Evolutionary conservation across 1,140 invertebrate species (phyloP).

Genomic region (Drosophila triauraria): DNA sequence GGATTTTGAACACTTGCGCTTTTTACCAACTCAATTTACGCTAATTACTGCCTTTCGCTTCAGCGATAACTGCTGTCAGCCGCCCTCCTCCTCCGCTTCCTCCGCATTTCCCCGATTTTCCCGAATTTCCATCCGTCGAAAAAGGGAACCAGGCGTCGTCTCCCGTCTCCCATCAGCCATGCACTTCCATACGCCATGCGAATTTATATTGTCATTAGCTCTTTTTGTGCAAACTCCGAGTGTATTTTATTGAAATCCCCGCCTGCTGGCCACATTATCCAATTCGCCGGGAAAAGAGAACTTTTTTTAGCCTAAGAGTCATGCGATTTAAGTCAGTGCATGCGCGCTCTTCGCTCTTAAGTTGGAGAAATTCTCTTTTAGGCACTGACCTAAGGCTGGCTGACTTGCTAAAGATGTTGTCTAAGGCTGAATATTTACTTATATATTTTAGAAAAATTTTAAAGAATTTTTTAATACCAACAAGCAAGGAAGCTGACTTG

Average conservation of each 20-base stretch:
- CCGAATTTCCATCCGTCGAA: constrained; percentile 4
- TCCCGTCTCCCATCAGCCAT: constrained; percentile 60
- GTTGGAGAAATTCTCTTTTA: constrained; percentile 40
- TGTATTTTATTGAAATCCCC: constrained; percentile 71
- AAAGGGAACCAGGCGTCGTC: constrained; percentile 17
- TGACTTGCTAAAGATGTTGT: constrained; percentile 48
- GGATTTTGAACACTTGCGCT: constrained; percentile 72
- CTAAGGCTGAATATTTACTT: constrained; percentile 20
- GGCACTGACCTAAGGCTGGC: constrained; percentile 64
- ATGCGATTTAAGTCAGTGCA: not conserved
- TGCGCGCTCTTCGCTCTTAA: constrained; percentile 55
- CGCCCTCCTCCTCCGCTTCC: not conserved
- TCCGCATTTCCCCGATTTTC: constrained; percentile 15
- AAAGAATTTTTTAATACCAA: no score
- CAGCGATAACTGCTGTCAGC: constrained; percentile 58
- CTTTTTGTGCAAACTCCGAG: constrained; percentile 64
- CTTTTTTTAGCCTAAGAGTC: not conserved
- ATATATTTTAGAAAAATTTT: not conserved
- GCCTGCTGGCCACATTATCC: constrained; percentile 27
- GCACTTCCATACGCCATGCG: constrained; percentile 52
- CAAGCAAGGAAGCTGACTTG: no score
- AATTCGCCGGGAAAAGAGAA: constrained; percentile 63
- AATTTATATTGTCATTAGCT: constrained; percentile 82
- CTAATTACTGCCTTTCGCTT: constrained; percentile 80
- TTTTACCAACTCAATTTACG: constrained; percentile 83